Evolutionary conservation across 2,888 invertebrate species (phyloP).

Genomic region (Formica aserva): DNA sequence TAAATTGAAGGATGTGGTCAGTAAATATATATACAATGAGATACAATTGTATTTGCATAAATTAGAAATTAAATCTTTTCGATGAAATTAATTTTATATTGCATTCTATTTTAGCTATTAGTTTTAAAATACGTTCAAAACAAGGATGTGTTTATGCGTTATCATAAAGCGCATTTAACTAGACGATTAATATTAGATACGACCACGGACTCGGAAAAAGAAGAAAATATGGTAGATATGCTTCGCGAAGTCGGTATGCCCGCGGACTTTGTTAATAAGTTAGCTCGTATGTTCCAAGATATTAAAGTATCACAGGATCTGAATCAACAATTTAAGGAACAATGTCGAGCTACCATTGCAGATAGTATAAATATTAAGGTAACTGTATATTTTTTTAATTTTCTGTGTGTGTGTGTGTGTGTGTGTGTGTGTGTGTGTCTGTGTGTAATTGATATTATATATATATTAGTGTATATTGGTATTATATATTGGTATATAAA

Average conservation of each 20-base stretch:
- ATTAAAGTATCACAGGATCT: constrained; percentile 99
- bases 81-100: constrained; percentile 13
- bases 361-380: constrained; percentile 97
- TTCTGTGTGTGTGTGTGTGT: background rate
- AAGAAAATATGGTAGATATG: constrained; percentile 99
- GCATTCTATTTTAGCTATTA: constrained; percentile 88
- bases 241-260: constrained; percentile 99
- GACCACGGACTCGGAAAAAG: constrained; percentile 99
- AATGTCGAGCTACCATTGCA: constrained; percentile 91
- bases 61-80: constrained; percentile 1
- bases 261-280: constrained; percentile 99
- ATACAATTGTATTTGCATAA: background rate
- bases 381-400: background rate
- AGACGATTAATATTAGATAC: constrained; percentile 98
- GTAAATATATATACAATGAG: constrained; percentile 74
- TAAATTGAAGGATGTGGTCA: constrained; percentile 95
- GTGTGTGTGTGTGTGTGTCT: background rate
- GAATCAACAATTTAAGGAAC: constrained; percentile 95
- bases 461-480: background rate
- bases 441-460: background rate
- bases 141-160: constrained; percentile 99
- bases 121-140: constrained; percentile 99
- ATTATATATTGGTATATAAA: background rate
- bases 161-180: constrained; percentile 99
- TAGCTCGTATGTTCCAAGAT: constrained; percentile 99